Evolutionary conservation across 2,888 invertebrate genomes (phyloP), one percentile per base, ranked within the genome.

Genomic region (Pammene fasciana): DNA sequence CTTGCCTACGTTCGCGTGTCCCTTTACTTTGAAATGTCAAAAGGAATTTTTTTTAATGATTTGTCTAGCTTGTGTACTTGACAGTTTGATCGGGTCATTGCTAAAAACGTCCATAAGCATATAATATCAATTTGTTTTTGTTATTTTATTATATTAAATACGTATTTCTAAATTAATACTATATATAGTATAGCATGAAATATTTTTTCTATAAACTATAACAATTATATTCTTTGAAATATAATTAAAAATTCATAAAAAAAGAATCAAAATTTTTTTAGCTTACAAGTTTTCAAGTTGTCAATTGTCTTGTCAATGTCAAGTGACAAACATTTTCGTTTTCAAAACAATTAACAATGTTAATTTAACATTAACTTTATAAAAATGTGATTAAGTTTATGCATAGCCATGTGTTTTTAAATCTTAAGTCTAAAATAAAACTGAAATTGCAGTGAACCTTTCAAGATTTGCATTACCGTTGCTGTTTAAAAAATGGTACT

Each of bases 1-100:
- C 81, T 79, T 81, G 90, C 90, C 91, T 88, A 86, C 86, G 91
- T 92, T 92, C 90, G 89, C 91, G 90, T 91, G 91, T 90, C 88
- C 85, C 83, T 86, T 83, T 83, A 87, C 80, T 83, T 82, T 79
- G 82, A 85, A 86, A 90, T 86, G 90, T 89, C 90, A 90, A 92
- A 90, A 90, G 83, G 86, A 87, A 78, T 74, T 73, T 65, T 54
- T 67, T 67, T 62, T 55, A 50, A 41, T 4, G n/a, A 5, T 18
- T 18, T 57, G 56, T 57, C 56, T 36, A 54, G 50, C 14, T 36
- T 48, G 48, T 36, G 14, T 62, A 52, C 36, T 46, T 70, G 70
- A 70, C 70, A 70, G 70, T 65, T 60, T 55, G 46, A 38, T 55
- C 14, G n/a, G 41, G 70, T 8, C 34, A 52, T 18, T 41, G 14